A percentile compares a stretch with the other conserved stretches of the same genome.
Evolutionary conservation across 2,888 invertebrate species (phyloP).

Genomic region (Panzeria rudis): DNA sequence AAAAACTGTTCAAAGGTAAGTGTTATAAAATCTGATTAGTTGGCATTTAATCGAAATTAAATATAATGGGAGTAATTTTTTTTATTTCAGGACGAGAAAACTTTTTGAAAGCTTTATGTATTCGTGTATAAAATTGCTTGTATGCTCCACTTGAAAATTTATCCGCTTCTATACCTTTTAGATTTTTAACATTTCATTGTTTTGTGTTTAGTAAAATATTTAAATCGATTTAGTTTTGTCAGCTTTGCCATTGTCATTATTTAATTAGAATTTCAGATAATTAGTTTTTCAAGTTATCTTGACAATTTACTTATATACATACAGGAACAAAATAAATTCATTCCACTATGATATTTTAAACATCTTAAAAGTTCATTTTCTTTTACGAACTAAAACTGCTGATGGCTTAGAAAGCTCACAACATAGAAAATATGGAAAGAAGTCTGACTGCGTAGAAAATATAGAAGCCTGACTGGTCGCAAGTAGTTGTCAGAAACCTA

Average conservation of each 20-base stretch:
- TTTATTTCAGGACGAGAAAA: background rate
- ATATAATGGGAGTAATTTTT: conserved; percentile 36
- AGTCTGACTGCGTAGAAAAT: too few species aligned
- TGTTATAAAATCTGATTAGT: conserved; percentile 60
- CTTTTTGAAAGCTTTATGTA: background rate
- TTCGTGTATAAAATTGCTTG: background rate
- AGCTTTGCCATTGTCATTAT: conserved; percentile 65
- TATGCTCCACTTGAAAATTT: background rate
- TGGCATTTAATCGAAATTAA: conserved; percentile 62
- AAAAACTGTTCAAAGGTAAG: conserved; percentile 19
- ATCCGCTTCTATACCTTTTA: background rate
- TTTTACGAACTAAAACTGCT: background rate
- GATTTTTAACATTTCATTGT: conserved; percentile 36
- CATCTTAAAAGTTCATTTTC: background rate
- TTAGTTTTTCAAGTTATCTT: conserved; percentile 52
- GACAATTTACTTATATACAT: background rate
- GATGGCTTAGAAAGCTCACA: too few species aligned
- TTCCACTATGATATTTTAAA: background rate
- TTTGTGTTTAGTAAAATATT: conserved; percentile 43
- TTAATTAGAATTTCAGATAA: conserved; percentile 69
- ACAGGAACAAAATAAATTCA: background rate
- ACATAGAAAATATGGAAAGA: too few species aligned
- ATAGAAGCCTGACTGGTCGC: too few species aligned
- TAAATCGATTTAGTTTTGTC: conserved; percentile 64
- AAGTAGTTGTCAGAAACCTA: too few species aligned